Evolutionary conservation across 1,140 invertebrate species (phyloP), one percentile per base, ranked within the genome.

Genomic region (Drosophila persimilis): DNA sequence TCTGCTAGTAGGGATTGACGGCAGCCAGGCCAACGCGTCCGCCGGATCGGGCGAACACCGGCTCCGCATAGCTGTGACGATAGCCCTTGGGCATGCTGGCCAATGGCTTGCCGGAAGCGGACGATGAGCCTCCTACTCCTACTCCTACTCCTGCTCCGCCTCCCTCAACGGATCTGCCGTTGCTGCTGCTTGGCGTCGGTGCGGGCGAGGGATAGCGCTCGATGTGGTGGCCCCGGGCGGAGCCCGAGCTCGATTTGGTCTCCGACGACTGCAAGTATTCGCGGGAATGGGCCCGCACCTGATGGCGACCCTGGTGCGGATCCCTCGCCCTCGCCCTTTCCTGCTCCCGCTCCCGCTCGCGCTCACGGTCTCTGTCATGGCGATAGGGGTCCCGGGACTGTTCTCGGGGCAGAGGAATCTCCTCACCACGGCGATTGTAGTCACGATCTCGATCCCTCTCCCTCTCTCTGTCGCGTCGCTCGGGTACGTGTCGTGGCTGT

Each of bases 61-160:
- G 90, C 79, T 93, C 93, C 9, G 92, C 93, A 59, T 93, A 93
- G 72, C 93, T 93, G 64, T 93, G 93, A 24, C 93, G 88, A 71
- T 93, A 93, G n/a, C 92, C 92, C 56, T 91, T 91, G 31, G 84
- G 67, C 66, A 91, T 74, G 58, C 67, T 89, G 44, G 77, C 57
- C 11, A 91, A 41, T 1, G 71, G 77, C 44, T 91, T 91, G 8
- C 74, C 69, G 13, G 65, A 20, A 0, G 60, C 44, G 9, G 76
- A 35, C 11, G 51, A 11, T 31, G 55, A 29, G 1, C 52, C 56
- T 7, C 51, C 61, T 17, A 61, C 35, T 39, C 0, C 35, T 2
- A 11, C 35, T 1, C 3, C 35, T 39, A 1, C 35, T 13, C 35
- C 35, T 1, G 0, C 35, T 13, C 35, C 35, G 3, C 35, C 24